These are phyloP conservation scores for Galerucella pusilla DNA, from an alignment of 2,888 invertebrate genomes.

Conservation along the genomic window DNA sequence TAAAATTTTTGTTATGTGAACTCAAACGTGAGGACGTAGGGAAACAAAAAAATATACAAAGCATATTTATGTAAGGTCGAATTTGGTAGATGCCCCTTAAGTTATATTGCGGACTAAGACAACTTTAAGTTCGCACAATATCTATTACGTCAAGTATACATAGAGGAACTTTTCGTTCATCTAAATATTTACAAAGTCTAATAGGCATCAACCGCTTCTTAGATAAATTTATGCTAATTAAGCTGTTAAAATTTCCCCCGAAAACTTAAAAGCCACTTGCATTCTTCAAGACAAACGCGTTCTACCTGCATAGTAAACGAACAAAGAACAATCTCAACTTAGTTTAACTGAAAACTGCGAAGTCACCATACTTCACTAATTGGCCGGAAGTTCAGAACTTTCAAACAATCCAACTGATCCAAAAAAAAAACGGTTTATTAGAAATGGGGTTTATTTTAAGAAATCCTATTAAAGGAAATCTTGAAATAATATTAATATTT, in stretches of 20 bases:
- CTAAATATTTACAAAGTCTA: conserved; percentile 27
- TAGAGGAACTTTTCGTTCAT: not conserved
- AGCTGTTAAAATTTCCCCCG: conserved; percentile 27
- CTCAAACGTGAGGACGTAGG: too few relatives aligned
- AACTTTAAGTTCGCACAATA: too few relatives aligned
- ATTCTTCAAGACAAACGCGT: conserved; percentile 37
- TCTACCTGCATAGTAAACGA: conserved; percentile 43
- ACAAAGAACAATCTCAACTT: conserved; percentile 43
- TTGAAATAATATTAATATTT: not conserved
- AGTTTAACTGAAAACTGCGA: conserved; percentile 45
- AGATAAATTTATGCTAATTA: conserved; percentile 34
- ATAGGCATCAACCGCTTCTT: conserved; percentile 20
- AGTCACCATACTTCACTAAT: conserved; percentile 48
- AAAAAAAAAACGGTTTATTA: conserved; percentile 17
- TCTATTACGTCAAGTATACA: too few relatives aligned
- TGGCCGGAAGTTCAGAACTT: conserved; percentile 42
- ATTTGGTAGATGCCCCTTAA: too few relatives aligned
- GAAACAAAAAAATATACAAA: too few relatives aligned
- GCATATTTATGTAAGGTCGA: too few relatives aligned
- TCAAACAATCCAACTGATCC: conserved; percentile 28
- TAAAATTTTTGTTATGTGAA: too few relatives aligned
- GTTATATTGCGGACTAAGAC: too few relatives aligned
- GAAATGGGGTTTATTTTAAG: conserved; percentile 15
- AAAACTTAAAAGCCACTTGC: conserved; percentile 31
- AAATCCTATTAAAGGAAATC: too few relatives aligned